Evolutionary conservation across 2,888 invertebrate genomes (phyloP).

Genomic region (Cheilosia vulpina): DNA sequence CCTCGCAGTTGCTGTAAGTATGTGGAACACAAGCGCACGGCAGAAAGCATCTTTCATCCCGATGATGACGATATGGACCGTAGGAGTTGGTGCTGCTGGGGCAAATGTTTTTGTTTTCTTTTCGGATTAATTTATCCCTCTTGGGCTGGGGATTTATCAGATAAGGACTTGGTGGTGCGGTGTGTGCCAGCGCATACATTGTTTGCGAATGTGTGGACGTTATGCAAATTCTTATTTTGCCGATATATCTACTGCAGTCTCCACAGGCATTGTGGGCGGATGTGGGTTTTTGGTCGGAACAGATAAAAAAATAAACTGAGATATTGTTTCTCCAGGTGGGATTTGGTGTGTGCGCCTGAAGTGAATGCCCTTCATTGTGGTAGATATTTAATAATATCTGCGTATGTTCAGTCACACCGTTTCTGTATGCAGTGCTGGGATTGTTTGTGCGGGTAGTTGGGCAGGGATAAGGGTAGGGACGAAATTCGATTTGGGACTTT

Average conservation of each 20-base stretch:
- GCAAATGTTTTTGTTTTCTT: slow-evolving; percentile 54
- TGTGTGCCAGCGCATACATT: slow-evolving; percentile 17
- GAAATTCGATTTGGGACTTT: too few relatives aligned
- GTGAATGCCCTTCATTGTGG: slow-evolving; percentile 45
- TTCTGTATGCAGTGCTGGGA: background rate
- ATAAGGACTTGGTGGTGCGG: slow-evolving; percentile 63
- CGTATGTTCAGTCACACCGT: background rate
- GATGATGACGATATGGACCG: slow-evolving; percentile 12
- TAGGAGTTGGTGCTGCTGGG: slow-evolving; percentile 47
- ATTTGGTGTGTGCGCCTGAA: background rate
- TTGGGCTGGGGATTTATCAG: slow-evolving; percentile 67
- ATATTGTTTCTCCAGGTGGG: slow-evolving; percentile 42
- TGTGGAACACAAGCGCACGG: slow-evolving; percentile 49
- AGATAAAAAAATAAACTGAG: background rate
- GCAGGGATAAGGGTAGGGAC: background rate
- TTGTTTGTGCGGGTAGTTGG: background rate
- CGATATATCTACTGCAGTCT: background rate
- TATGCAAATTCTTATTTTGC: slow-evolving; percentile 58
- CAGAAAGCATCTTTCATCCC: slow-evolving; percentile 47
- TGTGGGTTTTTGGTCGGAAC: slow-evolving; percentile 29
- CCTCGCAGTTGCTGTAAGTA: slow-evolving; percentile 22
- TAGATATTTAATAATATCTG: slow-evolving; percentile 30
- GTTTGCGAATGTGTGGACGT: slow-evolving; percentile 57
- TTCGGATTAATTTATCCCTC: slow-evolving; percentile 68
- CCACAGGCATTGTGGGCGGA: slow-evolving; percentile 45